These are phyloP conservation scores for Drosophila lacertosa DNA, from an alignment of 1,140 invertebrate genomes.

Conservation along the genomic window DNA sequence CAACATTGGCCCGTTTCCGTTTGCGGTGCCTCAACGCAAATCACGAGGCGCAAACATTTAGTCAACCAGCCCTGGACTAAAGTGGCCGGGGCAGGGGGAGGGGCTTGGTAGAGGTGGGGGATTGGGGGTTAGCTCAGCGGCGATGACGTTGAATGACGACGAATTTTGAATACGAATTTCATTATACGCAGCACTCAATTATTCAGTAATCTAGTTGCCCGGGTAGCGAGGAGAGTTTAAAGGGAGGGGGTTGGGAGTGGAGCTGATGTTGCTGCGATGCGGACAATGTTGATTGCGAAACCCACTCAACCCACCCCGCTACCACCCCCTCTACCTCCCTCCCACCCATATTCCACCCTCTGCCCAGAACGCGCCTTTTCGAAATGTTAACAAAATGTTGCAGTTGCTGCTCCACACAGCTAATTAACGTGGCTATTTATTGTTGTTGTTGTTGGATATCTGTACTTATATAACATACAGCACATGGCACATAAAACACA, in stretches of 20 bases:
- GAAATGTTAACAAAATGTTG: conserved; percentile 64
- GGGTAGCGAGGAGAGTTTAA: not conserved
- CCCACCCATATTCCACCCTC: too few relatives aligned
- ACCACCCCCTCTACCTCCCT: not conserved
- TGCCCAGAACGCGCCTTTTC: conserved; percentile 36
- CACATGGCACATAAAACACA: conserved; percentile 31
- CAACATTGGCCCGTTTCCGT: conserved; percentile 23
- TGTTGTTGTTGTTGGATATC: conserved; percentile 20
- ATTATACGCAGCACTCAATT: conserved; percentile 80
- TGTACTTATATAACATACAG: conserved; percentile 26
- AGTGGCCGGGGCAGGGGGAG: not conserved
- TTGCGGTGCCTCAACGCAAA: conserved; percentile 20
- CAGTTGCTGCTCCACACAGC: conserved; percentile 47
- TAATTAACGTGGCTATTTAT: conserved; percentile 64
- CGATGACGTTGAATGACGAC: conserved; percentile 71
- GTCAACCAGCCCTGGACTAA: conserved; percentile 37
- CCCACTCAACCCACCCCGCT: not conserved
- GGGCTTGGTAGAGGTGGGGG: not conserved
- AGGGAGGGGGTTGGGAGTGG: not conserved
- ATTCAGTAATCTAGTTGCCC: conserved; percentile 76
- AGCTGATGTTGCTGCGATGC: not conserved
- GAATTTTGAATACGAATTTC: conserved; percentile 82
- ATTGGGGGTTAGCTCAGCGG: conserved; percentile 9
- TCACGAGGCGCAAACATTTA: conserved; percentile 62
- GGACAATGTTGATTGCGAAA: conserved; percentile 31